Evolutionary conservation across 2,888 invertebrate genomes (phyloP).

Genomic region (Tenthredo amoena): DNA sequence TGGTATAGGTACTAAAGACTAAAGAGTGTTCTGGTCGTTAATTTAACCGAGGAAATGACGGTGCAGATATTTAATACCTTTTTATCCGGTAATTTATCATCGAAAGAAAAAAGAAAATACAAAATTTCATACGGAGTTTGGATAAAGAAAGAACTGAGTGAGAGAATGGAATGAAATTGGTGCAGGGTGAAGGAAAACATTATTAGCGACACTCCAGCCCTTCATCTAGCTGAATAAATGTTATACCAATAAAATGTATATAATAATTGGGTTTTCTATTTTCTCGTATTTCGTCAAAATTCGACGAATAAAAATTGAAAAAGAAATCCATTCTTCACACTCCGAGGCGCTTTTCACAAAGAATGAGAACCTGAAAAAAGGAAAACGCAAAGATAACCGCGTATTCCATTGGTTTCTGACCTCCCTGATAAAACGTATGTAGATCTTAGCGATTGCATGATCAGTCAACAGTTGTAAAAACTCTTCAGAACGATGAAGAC

Average conservation of each 20-base stretch:
- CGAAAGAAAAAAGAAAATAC: neutral
- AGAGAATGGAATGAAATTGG: neutral
- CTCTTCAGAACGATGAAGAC: neutral
- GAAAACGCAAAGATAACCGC: too few species aligned
- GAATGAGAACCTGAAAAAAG: too few species aligned
- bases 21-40: conserved; percentile 18
- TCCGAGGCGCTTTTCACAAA: too few species aligned
- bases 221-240: neutral
- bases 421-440: too few species aligned
- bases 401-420: too few species aligned
- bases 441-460: too few species aligned
- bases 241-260: neutral
- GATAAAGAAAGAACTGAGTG: neutral
- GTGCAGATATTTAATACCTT: conserved; percentile 23
- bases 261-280: neutral
- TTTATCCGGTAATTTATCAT: conserved; percentile 38
- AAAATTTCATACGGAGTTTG: too few species aligned
- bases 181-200: neutral
- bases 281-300: too few species aligned
- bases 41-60: conserved; percentile 17
- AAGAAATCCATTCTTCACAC: too few species aligned
- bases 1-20: neutral
- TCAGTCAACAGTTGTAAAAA: neutral
- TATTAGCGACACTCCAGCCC: neutral
- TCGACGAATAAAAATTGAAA: too few species aligned